phyloP scores from a whole-genome alignment of 2,888 invertebrate species.

The Periphyllus acericola region DNA sequence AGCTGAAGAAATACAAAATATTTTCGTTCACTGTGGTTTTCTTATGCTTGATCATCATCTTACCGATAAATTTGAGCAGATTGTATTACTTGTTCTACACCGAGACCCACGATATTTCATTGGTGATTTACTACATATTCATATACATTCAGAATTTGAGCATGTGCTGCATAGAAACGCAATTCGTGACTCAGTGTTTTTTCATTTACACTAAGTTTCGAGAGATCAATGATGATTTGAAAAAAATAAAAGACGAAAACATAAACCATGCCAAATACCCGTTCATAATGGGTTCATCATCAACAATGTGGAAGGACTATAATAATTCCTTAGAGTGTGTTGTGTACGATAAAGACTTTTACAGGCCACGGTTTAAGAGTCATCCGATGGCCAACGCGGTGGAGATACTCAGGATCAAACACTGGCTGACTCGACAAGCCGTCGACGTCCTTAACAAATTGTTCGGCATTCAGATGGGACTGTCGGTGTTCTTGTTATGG shows the following conservation, averaged over 20 bases:
- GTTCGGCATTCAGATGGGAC: constrained; percentile 36
- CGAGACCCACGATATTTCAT: background rate
- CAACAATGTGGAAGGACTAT: background rate
- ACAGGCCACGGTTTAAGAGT: background rate
- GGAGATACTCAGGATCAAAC: constrained; percentile 29
- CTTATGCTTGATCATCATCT: constrained; percentile 13
- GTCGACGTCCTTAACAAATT: constrained; percentile 9
- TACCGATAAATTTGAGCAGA: constrained; percentile 57
- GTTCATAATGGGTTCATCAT: background rate
- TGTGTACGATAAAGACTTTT: constrained; percentile 44
- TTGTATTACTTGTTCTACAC: constrained; percentile 10
- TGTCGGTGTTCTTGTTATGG: constrained; percentile 33
- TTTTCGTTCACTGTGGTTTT: constrained; percentile 9
- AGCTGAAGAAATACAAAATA: background rate
- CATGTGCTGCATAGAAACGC: constrained; percentile 58
- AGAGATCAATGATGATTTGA: constrained; percentile 45
- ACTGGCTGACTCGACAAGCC: constrained; percentile 28
- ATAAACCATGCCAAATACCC: constrained; percentile 8
- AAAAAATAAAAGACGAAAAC: constrained; percentile 11
- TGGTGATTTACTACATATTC: constrained; percentile 46
- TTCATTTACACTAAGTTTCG: constrained; percentile 44
- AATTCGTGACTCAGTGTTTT: constrained; percentile 57
- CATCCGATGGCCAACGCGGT: constrained; percentile 35
- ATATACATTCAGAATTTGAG: constrained; percentile 62
- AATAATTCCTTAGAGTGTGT: background rate